Evolutionary conservation across 2,888 invertebrate species (phyloP).

Genomic region (Apotomis turbidana): DNA sequence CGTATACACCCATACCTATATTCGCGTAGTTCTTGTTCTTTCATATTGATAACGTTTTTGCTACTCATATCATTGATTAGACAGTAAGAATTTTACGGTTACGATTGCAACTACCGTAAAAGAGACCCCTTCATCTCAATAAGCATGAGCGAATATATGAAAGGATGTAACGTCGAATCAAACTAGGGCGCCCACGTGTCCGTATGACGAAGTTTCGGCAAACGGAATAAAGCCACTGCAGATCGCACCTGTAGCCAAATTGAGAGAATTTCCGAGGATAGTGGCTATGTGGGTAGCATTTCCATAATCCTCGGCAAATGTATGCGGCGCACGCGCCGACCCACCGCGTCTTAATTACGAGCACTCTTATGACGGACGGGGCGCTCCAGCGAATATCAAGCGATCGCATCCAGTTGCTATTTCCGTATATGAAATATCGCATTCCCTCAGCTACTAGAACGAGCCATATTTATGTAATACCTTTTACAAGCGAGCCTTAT

Average conservation of each 20-base stretch:
- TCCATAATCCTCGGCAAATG: slow-evolving; percentile 61
- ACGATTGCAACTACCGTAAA: not conserved
- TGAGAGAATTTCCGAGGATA: slow-evolving; percentile 18
- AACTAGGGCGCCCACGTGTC: not conserved
- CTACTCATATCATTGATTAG: no score
- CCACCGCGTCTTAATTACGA: slow-evolving; percentile 61
- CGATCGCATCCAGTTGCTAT: slow-evolving; percentile 42
- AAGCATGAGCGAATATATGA: not conserved
- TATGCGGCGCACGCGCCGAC: slow-evolving; percentile 57
- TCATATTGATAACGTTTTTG: no score
- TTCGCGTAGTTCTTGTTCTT: no score
- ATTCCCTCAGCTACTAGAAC: slow-evolving; percentile 32
- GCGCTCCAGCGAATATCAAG: slow-evolving; percentile 54
- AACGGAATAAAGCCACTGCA: slow-evolving; percentile 11
- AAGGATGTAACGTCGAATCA: not conserved
- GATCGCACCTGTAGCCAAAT: slow-evolving; percentile 34
- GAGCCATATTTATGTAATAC: slow-evolving; percentile 37
- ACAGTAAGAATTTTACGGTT: not conserved
- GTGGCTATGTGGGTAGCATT: slow-evolving; percentile 46
- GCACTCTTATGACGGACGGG: slow-evolving; percentile 54
- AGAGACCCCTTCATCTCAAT: not conserved
- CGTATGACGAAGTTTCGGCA: not conserved
- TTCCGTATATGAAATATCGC: slow-evolving; percentile 43
- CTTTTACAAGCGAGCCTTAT: slow-evolving; percentile 41
- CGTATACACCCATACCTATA: no score